Evolutionary conservation across 1,140 invertebrate genomes (phyloP).

Genomic region (Planococcus citri): DNA sequence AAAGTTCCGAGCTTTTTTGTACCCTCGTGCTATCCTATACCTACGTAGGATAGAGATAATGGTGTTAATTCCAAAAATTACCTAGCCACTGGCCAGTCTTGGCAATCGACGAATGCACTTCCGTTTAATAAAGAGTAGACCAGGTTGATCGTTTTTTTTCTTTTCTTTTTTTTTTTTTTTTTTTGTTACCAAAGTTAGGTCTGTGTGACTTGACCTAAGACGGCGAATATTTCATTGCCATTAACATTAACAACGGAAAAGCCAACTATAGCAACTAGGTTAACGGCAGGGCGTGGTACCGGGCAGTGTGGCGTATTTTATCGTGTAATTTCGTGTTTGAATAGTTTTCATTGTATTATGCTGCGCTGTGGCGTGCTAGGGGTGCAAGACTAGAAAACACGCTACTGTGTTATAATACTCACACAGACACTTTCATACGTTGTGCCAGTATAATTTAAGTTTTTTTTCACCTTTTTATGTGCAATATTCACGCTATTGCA

Average conservation of each 20-base stretch:
- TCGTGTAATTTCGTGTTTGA: constrained; percentile 10
- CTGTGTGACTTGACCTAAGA: constrained; percentile 20
- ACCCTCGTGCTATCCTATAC: too few relatives aligned
- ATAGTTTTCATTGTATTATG: constrained; percentile 12
- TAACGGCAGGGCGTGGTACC: constrained; percentile 11
- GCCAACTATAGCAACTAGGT: constrained; percentile 9
- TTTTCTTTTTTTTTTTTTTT: too few relatives aligned
- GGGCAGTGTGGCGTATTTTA: constrained; percentile 12
- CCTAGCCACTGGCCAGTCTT: too few relatives aligned
- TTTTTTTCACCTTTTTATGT: constrained; percentile 3
- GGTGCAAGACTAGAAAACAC: neutral
- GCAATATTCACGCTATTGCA: neutral
- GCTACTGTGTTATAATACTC: neutral
- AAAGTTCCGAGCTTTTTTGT: too few relatives aligned
- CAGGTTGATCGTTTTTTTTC: too few relatives aligned
- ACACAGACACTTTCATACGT: neutral
- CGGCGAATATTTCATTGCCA: constrained; percentile 17
- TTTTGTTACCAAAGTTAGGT: too few relatives aligned
- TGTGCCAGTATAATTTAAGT: neutral
- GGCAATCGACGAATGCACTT: too few relatives aligned
- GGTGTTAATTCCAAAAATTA: too few relatives aligned
- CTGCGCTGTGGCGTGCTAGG: neutral
- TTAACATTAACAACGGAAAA: constrained; percentile 15
- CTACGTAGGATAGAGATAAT: too few relatives aligned
- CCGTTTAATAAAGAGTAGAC: too few relatives aligned